A percentile compares a stretch with the other conserved stretches of the same genome.
phyloP scores from a whole-genome alignment of 2,113 vertebrate species.

The Protobothrops mucrosquamatus region DNA sequence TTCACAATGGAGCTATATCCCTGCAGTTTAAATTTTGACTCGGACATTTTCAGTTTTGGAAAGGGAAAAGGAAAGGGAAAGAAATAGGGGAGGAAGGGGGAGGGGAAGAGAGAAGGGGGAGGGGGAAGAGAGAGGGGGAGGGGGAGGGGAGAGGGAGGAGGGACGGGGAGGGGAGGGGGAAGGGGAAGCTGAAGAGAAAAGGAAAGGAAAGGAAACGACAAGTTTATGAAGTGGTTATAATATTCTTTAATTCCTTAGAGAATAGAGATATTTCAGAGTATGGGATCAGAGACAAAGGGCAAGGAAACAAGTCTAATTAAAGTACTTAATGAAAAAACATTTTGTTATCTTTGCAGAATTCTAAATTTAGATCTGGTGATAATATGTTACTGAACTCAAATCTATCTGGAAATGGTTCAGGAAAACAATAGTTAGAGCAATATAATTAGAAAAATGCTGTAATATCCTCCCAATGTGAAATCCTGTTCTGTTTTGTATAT shows the following conservation, averaged over 20 bases:
- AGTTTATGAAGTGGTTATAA: background rate
- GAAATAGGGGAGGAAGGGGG: too few species aligned
- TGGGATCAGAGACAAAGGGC: background rate
- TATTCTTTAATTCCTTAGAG: constrained; percentile 27
- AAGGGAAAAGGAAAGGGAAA: background rate
- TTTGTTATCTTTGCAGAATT: constrained; percentile 30
- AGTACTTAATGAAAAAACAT: constrained; percentile 32
- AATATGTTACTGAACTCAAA: constrained; percentile 2
- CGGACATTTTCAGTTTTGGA: background rate
- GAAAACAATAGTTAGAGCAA: constrained; percentile 19
- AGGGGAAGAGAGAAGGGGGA: too few species aligned
- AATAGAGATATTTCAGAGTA: constrained; percentile 30
- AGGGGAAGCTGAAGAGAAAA: background rate
- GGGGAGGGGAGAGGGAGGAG: too few species aligned
- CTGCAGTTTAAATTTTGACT: background rate
- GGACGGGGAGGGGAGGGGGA: rapidly evolving
- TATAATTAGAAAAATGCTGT: background rate
- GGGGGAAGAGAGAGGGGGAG: too few species aligned
- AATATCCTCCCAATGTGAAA: constrained; percentile 27
- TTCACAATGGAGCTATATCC: background rate
- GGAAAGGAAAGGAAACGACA: background rate
- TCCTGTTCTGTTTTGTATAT: constrained; percentile 13
- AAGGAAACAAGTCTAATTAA: constrained; percentile 38
- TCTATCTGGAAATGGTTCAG: constrained; percentile 43
- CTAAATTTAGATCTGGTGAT: constrained; percentile 19